phyloP scores from a whole-genome alignment of 2,888 invertebrate species.

The Uloborus plumipes region DNA sequence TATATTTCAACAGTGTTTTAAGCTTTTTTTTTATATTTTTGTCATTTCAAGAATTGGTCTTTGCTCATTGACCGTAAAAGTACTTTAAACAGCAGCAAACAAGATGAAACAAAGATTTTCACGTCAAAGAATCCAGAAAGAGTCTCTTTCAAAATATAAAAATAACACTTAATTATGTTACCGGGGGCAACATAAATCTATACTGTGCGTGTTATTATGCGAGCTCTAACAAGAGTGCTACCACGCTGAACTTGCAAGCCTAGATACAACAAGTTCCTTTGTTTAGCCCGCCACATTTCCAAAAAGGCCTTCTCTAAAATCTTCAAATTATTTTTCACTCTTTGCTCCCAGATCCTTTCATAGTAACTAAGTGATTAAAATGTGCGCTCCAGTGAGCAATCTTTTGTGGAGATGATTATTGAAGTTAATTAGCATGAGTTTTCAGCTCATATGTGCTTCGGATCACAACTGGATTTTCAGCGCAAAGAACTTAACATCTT shows the following conservation, averaged over 20 bases:
- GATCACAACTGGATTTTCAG: no score
- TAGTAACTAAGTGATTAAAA: conserved; percentile 50
- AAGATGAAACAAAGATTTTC: conserved; percentile 18
- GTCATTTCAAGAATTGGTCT: conserved; percentile 25
- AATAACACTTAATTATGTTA: conserved; percentile 57
- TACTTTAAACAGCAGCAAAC: conserved; percentile 14
- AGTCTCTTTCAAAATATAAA: conserved; percentile 30
- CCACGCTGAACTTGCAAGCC: conserved; percentile 21
- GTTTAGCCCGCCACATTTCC: conserved; percentile 18
- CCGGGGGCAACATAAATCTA: conserved; percentile 54
- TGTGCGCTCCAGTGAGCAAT: conserved; percentile 41
- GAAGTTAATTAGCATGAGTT: conserved; percentile 34
- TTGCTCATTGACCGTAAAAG: conserved; percentile 36
- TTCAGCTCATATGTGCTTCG: no score
- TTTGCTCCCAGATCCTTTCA: conserved; percentile 27
- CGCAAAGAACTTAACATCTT: no score
- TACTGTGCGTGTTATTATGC: conserved; percentile 34
- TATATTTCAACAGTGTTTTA: no score
- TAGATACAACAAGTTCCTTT: conserved; percentile 19
- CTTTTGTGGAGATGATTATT: conserved; percentile 42
- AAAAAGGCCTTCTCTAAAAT: conserved; percentile 13
- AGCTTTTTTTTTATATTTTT: conserved; percentile 4
- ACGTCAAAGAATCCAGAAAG: conserved; percentile 47
- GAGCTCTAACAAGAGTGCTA: conserved; percentile 27
- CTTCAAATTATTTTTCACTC: conserved; percentile 31